Evolutionary conservation across 2,888 invertebrate genomes (phyloP), one percentile per base, ranked within the genome.

Genomic region (Phalangium opilio): DNA sequence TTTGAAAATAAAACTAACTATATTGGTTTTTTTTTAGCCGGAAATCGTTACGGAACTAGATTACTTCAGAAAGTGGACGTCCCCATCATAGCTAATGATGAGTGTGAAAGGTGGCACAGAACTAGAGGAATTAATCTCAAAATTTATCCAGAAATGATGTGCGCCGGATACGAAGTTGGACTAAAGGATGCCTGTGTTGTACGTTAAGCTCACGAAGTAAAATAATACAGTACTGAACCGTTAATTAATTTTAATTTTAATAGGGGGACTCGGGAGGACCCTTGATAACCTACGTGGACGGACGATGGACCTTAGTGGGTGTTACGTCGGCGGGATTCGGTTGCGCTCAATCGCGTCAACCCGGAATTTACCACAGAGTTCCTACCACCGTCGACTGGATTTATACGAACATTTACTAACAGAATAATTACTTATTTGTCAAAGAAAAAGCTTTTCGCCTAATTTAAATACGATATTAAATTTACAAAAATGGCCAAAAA

Each of bases 301-400:
- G 79, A 1, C 70, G 79, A 3, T 85, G 80, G 73, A 80, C 79
- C 47, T 67, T 85, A 14, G 81, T 78, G 3, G 85, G 85, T 14
- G 84, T 85, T 53, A 85, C 82, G 0, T 83, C 83, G 21, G 85
- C 85, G 0, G 85, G 85, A 11, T 85, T 84, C 63, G 84, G 84
- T 43, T 85, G 84, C 62, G 84, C 83, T 0, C 81, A 84, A 12
- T 81, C 83, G 61, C 79, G 82, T 60, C 85, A 85, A 65, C 84
- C 85, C 0, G 84, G 84, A 33, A 85, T 85, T 58, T 85, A 85
- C 66, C 85, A 85, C 64, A 81, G 81, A 62, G 77, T 85, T 2
- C 58, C 62, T 18, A 55, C 59, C 40, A 62, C 64, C 11, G 60
- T 62, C 18, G 56, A 59, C 44, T 64, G 64, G 64, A 59, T 64